Percentiles rank a stretch among this genome's conserved stretches.
Conservation (phyloP, 2,888 invertebrate species). For the Heteromurus nitidus region DNA sequence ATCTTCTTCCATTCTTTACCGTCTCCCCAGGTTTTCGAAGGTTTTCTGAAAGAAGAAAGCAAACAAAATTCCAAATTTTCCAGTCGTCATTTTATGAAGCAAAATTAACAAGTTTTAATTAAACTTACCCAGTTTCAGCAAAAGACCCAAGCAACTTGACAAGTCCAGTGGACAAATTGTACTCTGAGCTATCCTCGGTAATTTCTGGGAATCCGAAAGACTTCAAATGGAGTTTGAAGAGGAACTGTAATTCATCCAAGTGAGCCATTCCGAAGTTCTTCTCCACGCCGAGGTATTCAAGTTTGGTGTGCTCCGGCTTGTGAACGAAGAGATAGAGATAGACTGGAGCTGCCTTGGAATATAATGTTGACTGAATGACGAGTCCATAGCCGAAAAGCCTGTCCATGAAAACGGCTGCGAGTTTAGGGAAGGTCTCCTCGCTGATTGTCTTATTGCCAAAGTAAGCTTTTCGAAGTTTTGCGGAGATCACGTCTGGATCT, state of each 20-base stretch:
- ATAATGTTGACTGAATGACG: conserved; percentile 28
- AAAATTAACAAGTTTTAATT: neutral
- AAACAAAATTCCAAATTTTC: too few relatives aligned
- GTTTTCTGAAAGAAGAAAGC: conserved; percentile 64
- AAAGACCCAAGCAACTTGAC: conserved; percentile 62
- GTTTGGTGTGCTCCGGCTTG: conserved; percentile 32
- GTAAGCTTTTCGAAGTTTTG: conserved; percentile 60
- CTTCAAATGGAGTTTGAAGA: conserved; percentile 40
- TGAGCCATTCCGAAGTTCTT: conserved; percentile 56
- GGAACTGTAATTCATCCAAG: conserved; percentile 62
- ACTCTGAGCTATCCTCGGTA: conserved; percentile 51
- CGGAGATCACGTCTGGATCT: conserved; percentile 44
- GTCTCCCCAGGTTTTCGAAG: conserved; percentile 68
- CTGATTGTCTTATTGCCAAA: conserved; percentile 53
- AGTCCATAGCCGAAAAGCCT: conserved; percentile 38
- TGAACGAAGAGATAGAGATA: conserved; percentile 59
- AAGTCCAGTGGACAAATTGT: conserved; percentile 50
- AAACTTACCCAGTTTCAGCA: conserved; percentile 65
- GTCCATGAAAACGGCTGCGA: conserved; percentile 56
- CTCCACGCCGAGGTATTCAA: conserved; percentile 48
- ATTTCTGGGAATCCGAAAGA: conserved; percentile 44
- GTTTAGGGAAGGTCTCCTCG: neutral
- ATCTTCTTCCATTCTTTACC: conserved; percentile 67
- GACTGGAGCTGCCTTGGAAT: conserved; percentile 52
- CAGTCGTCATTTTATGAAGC: neutral